Evolutionary conservation across 2,888 invertebrate genomes (phyloP), one percentile per base, ranked within the genome.

Genomic region (Heliconius ethilla): DNA sequence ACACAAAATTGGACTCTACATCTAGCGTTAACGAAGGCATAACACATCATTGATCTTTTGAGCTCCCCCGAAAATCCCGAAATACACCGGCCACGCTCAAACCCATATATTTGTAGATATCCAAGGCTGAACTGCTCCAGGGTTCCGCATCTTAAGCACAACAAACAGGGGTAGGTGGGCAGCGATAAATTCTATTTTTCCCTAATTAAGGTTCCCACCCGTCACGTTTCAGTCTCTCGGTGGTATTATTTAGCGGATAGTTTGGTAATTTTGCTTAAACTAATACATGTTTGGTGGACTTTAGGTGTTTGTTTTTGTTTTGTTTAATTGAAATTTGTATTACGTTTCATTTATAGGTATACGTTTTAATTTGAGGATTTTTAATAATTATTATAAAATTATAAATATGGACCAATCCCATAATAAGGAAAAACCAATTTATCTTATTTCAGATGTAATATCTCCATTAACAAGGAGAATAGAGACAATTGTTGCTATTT

Each of bases 131-230:
- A n/a, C 62, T 51, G 66, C 37, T 13, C 27, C 73, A n/a, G 75
- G 67, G 80, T 82, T 82, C 76, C 81, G 83, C 81, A 81, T 80
- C 81, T 82, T 81, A 74, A 79, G 81, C 81, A 82, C 80, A 82
- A 84, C 84, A 87, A 89, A 88, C 90, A 89, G 83, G 82, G 83
- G 81, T 88, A 89, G 90, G 89, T 89, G 88, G 89, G 90, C 88
- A 88, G 88, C 89, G 87, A 92, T 93, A 93, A 93, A 93, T 93
- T 91, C 90, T 87, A 91, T 92, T 93, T 93, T 93, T 91, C 91
- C 91, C 92, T 93, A 93, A 93, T 93, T 93, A 93, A 92, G 91
- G 90, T 89, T 90, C 82, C 80, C 80, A 81, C 79, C 81, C 78
- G 70, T 82, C 76, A 74, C 75, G 79, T 81, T 81, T 83, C 82